phyloP scores from a whole-genome alignment of 2,113 vertebrate species.

The Phainopepla nitens region DNA sequence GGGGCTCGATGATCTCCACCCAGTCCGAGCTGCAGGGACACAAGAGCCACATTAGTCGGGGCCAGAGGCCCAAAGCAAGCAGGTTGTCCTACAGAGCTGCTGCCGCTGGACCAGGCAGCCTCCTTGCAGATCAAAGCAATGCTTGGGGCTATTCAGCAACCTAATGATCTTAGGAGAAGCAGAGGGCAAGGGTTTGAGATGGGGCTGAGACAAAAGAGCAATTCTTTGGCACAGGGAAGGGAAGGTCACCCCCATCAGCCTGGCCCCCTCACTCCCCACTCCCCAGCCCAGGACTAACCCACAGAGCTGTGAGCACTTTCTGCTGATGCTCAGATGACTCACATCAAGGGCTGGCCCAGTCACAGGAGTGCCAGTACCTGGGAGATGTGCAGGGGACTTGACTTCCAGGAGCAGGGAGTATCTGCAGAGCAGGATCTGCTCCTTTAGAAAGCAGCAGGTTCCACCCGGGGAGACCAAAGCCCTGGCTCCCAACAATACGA shows the following conservation, averaged over 20 bases:
- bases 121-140: neutral
- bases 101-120: neutral
- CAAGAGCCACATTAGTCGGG: neutral
- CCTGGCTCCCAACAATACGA: accelerated
- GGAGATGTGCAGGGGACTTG: neutral
- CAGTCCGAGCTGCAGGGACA: slow-evolving; percentile 79
- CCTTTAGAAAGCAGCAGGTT: neutral
- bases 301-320: accelerated
- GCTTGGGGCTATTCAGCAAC: neutral
- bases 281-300: neutral
- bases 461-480: neutral
- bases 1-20: slow-evolving; percentile 91
- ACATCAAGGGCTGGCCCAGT: neutral
- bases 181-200: neutral
- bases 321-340: neutral
- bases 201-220: neutral
- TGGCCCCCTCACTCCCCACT: accelerated
- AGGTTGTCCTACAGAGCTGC: neutral
- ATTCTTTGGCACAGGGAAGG: neutral
- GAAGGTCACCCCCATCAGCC: neutral
- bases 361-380: neutral
- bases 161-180: neutral
- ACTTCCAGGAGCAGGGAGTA: neutral
- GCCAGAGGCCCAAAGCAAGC: neutral
- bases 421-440: neutral